Conservation (phyloP, 2,797 vertebrate species). For the Okamejei kenojei region DNA sequence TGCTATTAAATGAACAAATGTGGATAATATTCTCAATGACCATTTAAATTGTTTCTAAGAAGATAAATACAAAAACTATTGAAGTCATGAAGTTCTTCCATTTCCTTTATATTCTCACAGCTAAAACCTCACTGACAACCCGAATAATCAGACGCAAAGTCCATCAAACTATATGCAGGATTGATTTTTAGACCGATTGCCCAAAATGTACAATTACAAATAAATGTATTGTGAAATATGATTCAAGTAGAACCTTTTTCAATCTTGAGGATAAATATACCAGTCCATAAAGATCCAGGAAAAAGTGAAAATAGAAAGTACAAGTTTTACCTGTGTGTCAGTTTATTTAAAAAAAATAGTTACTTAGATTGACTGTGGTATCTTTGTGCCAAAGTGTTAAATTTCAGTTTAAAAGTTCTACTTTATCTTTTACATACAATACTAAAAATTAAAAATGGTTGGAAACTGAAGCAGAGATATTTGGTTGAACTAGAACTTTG, state of each 20-base stretch:
- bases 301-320: background rate
- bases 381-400: background rate
- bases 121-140: background rate
- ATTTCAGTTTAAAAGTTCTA: background rate
- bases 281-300: background rate
- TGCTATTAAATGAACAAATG: background rate
- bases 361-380: background rate
- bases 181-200: background rate
- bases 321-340: background rate
- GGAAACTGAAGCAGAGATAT: background rate
- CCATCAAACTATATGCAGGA: background rate
- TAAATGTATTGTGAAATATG: slow-evolving; percentile 11
- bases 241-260: background rate
- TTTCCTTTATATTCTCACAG: background rate
- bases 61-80: background rate
- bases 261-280: background rate
- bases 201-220: background rate
- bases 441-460: background rate
- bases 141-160: background rate
- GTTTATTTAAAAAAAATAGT: slow-evolving; percentile 2
- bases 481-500: background rate
- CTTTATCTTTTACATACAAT: background rate
- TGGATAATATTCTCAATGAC: background rate
- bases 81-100: background rate
- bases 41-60: background rate